These are phyloP conservation scores for Tachysurus vachellii DNA, from an alignment of 2,113 vertebrate genomes.

Conservation along the genomic window DNA sequence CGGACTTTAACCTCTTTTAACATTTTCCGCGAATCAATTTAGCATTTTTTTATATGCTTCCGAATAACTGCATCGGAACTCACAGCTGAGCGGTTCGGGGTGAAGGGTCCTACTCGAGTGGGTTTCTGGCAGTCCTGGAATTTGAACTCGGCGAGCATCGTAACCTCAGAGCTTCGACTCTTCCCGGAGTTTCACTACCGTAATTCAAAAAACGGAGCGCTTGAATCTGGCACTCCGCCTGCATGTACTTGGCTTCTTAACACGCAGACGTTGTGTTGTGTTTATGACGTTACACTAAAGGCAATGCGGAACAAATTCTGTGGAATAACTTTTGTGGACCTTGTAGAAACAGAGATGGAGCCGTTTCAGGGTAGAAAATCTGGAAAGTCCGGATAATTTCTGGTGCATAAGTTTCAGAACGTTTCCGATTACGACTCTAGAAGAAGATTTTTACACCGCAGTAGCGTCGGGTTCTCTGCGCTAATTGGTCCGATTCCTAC, in stretches of 20 bases:
- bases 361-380: no score
- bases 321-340: no score
- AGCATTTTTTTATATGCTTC: not conserved
- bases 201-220: not conserved
- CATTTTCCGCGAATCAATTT: not conserved
- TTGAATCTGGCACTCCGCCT: not conserved
- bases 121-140: not conserved
- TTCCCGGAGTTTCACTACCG: not conserved
- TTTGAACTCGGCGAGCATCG: not conserved
- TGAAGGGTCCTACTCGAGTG: not conserved
- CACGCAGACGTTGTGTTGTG: not conserved
- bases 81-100: no score
- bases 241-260: not conserved
- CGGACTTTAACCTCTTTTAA: conserved; percentile 4
- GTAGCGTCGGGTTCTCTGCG: not conserved
- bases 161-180: not conserved
- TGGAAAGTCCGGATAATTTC: no score
- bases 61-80: not conserved
- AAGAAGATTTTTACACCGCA: not conserved
- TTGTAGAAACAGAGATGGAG: no score
- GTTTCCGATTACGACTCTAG: no score
- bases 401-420: not conserved
- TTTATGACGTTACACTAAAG: no score
- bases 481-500: not conserved
- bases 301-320: no score